Base-by-base conservation (phyloP, 2,797 vertebrate species). In the Typhlichthys subterraneus region DNA sequence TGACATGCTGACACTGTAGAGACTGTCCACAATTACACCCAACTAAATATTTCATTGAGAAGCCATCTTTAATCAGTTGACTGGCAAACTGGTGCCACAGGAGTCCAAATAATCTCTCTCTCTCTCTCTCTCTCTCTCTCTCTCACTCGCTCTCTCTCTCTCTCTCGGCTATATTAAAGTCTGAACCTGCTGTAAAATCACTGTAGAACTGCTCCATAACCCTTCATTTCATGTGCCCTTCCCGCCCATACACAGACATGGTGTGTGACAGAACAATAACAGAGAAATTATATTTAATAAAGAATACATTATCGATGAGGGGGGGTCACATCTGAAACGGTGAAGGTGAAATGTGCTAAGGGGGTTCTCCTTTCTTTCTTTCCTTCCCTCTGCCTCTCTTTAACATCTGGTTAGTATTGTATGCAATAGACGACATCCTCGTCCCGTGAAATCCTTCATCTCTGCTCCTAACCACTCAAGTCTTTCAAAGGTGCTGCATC, bases 401-500 rank as follows among this genome's bases (percentile, higher is more conserved):
- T 4, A 53, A 9, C 45, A 52, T 53, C 23, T 23, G 23, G 23
- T 23, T 23, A 23, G 23, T 4, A 23, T 23, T 4, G 80, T 89
- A 88, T 89, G 88, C 86, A 89, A 90, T 38, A 68, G 59, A 81
- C 73, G 61, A 81, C 67, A 63, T 81, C 75, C 61, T 63, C 67
- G 75, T 82, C 84, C 86, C 83, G 73, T 57, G 5, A 73, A 73
- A 69, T 66, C 70, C 3, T 13, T 47, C 51, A 46, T 57, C 61
- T 14, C 31, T 29, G 48, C 38, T 38, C 50, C 46, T 63, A 29
- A 51, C 13, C n/a, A 14, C 72, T 80, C 63, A 65, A 8, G 38
- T 82, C 75, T 83, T 80, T 81, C 86, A 72, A 89, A 83, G 90
- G 91, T 92, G 91, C 91, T 91, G 87, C 87, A 90, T 88, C 89